A percentile compares a stretch with the other conserved stretches of the same genome.
These are phyloP conservation scores for Caerostris darwini DNA, from an alignment of 1,140 invertebrate genomes.

Conservation along the genomic window DNA sequence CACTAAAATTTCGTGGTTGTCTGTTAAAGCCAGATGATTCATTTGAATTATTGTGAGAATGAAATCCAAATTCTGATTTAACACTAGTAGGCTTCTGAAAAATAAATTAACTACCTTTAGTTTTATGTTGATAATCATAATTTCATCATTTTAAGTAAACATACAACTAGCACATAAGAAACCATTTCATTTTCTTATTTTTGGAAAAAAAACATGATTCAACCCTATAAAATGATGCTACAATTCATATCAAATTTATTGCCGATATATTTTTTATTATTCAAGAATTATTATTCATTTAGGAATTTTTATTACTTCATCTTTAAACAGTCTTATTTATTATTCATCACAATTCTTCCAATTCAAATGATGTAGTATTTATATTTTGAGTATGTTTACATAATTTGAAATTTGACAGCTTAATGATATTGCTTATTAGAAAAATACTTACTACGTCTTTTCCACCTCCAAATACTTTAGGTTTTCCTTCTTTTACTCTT, in stretches of 20 bases:
- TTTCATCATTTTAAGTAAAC: too few relatives aligned
- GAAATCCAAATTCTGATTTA: constrained; percentile 27
- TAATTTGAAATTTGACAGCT: too few relatives aligned
- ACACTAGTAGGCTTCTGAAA: constrained; percentile 28
- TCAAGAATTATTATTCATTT: not conserved
- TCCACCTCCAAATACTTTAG: constrained; percentile 88
- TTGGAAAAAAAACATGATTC: too few relatives aligned
- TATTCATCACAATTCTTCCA: not conserved
- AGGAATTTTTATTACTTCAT: too few relatives aligned
- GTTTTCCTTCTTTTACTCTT: constrained; percentile 86
- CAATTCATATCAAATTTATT: not conserved
- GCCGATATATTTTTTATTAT: not conserved
- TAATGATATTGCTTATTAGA: not conserved
- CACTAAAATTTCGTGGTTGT: not conserved
- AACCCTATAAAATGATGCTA: too few relatives aligned
- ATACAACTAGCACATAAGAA: too few relatives aligned
- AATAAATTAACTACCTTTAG: not conserved
- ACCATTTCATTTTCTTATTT: too few relatives aligned
- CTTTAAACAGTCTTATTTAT: not conserved
- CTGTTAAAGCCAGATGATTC: constrained; percentile 34
- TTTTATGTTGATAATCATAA: too few relatives aligned
- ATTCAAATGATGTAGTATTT: too few relatives aligned
- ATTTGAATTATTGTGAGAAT: not conserved
- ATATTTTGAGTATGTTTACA: not conserved
- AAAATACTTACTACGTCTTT: constrained; percentile 82